Conservation (phyloP, 1,140 invertebrate species). For the Lithobius niger region DNA sequence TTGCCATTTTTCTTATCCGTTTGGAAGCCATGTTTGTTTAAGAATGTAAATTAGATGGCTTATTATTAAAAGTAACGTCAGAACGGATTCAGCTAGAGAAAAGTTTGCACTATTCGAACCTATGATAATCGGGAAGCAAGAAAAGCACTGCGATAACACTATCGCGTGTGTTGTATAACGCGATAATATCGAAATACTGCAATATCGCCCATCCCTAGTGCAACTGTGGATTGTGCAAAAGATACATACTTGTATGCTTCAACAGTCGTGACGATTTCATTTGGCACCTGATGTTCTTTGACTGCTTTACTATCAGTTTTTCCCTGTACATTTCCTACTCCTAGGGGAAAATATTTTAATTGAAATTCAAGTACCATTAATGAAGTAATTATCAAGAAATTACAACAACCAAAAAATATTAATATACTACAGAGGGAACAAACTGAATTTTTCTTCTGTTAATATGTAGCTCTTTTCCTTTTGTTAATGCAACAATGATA, state of each 20-base stretch:
- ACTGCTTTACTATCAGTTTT: constrained; percentile 44
- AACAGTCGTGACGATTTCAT: constrained; percentile 47
- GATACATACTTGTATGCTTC: constrained; percentile 43
- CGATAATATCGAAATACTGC: not conserved
- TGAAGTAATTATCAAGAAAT: not conserved
- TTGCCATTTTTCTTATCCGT: too few species aligned
- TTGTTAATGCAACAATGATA: too few species aligned
- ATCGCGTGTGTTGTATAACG: not conserved
- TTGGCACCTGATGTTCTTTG: constrained; percentile 56
- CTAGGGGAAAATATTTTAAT: constrained; percentile 28
- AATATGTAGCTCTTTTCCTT: too few species aligned
- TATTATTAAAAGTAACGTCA: not conserved
- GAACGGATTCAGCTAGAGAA: not conserved
- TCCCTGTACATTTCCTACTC: constrained; percentile 30
- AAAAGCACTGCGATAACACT: not conserved
- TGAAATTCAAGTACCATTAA: constrained; percentile 1
- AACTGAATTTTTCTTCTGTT: too few species aligned
- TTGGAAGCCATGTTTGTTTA: too few species aligned
- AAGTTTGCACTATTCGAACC: not conserved
- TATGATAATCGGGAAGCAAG: not conserved
- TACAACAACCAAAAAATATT: too few species aligned
- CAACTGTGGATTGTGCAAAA: not conserved
- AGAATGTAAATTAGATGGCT: not conserved
- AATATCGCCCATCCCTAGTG: not conserved
- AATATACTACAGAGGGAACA: too few species aligned